phyloP scores from a whole-genome alignment of 2,888 invertebrate species.

The Hoplodrina ambigua region DNA sequence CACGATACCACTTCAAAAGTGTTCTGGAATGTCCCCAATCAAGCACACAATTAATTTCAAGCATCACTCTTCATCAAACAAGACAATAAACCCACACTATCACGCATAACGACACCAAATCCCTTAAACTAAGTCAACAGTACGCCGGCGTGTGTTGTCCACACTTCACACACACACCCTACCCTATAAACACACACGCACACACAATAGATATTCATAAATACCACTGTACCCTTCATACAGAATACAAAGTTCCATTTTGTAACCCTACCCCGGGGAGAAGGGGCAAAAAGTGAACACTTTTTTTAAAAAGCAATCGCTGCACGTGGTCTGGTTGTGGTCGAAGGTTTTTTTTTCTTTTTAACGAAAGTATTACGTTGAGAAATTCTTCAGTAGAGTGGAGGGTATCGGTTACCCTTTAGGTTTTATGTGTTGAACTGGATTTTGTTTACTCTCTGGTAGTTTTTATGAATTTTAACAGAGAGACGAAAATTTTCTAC shows the following conservation, averaged over 20 bases:
- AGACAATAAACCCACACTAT: slow-evolving; percentile 55
- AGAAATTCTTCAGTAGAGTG: slow-evolving; percentile 81
- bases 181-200: slow-evolving; percentile 68
- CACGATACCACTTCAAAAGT: neutral
- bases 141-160: slow-evolving; percentile 74
- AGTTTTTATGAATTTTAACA: neutral
- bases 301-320: slow-evolving; percentile 79
- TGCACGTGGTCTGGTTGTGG: slow-evolving; percentile 90
- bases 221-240: slow-evolving; percentile 68
- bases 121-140: slow-evolving; percentile 71
- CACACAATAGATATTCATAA: slow-evolving; percentile 41
- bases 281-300: slow-evolving; percentile 82
- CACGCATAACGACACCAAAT: slow-evolving; percentile 59
- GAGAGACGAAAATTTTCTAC: neutral
- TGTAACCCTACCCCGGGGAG: slow-evolving; percentile 86
- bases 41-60: slow-evolving; percentile 29
- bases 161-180: slow-evolving; percentile 71
- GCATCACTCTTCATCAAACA: slow-evolving; percentile 44
- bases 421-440: slow-evolving; percentile 58
- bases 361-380: slow-evolving; percentile 85
- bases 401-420: slow-evolving; percentile 77
- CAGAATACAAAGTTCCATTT: slow-evolving; percentile 84
- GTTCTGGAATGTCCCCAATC: slow-evolving; percentile 11
- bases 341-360: slow-evolving; percentile 81
- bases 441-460: slow-evolving; percentile 29